phyloP scores from a whole-genome alignment of 2,888 invertebrate species.

The Cantharis rufa region DNA sequence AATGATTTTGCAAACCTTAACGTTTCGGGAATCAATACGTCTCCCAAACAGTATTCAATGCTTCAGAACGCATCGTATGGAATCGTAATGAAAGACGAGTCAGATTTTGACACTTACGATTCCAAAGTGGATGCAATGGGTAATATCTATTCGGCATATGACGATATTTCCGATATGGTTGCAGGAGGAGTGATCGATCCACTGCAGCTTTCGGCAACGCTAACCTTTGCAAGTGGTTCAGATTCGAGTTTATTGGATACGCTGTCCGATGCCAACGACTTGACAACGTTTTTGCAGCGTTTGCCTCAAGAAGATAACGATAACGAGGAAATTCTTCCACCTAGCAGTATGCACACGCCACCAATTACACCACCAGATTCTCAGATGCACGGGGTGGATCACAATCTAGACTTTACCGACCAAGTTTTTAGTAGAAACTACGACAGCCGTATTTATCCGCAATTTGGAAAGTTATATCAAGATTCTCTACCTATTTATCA shows the following conservation, averaged over 20 bases:
- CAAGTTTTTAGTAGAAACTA: conserved; percentile 64
- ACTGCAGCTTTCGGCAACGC: conserved; percentile 78
- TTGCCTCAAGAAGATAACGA: conserved; percentile 65
- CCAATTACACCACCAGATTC: conserved; percentile 74
- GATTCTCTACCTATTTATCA: conserved; percentile 52
- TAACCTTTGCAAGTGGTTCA: conserved; percentile 78
- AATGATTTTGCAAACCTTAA: conserved; percentile 62
- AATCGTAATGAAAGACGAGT: conserved; percentile 78
- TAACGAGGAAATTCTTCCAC: conserved; percentile 65
- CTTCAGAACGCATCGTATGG: conserved; percentile 83
- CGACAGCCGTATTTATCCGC: conserved; percentile 41
- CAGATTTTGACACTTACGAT: conserved; percentile 73
- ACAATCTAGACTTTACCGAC: conserved; percentile 74
- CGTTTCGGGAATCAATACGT: conserved; percentile 57
- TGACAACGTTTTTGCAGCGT: conserved; percentile 75
- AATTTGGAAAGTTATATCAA: conserved; percentile 53
- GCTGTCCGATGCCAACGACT: conserved; percentile 78
- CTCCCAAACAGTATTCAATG: conserved; percentile 74
- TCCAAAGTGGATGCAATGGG: conserved; percentile 71
- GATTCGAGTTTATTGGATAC: conserved; percentile 78
- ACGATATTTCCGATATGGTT: conserved; percentile 82
- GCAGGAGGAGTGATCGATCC: conserved; percentile 78
- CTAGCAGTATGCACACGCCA: conserved; percentile 74
- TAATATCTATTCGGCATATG: conserved; percentile 68
- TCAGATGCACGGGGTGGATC: conserved; percentile 57